Percentiles rank a stretch among this genome's conserved stretches.
These are phyloP conservation scores for Strigamia maritima DNA, from an alignment of 2,888 invertebrate genomes.

Conservation along the genomic window DNA sequence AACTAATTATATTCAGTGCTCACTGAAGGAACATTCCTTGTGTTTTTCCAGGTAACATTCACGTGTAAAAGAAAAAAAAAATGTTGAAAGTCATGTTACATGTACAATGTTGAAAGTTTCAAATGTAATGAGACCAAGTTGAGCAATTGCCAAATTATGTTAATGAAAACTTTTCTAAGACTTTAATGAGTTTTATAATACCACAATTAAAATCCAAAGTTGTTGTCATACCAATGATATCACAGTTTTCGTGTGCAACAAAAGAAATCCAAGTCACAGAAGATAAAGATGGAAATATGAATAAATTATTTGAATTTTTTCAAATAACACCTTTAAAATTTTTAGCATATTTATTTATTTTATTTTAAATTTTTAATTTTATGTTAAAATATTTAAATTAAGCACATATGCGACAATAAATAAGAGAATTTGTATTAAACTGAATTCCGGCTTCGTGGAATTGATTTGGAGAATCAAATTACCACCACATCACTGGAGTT, in stretches of 20 bases:
- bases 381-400: not conserved
- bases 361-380: not conserved
- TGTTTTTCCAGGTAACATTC: not conserved
- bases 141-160: not conserved
- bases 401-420: not conserved
- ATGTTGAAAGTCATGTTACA: not conserved
- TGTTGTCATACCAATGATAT: not conserved
- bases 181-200: not conserved
- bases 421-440: not conserved
- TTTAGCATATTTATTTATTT: too few relatives aligned
- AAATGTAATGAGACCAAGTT: not conserved
- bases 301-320: too few relatives aligned
- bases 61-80: not conserved
- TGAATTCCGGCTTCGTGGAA: not conserved
- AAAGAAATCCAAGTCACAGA: not conserved
- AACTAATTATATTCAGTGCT: not conserved
- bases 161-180: not conserved
- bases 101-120: not conserved
- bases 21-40: not conserved
- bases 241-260: not conserved
- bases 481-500: not conserved
- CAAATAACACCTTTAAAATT: too few relatives aligned
- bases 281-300: too few relatives aligned
- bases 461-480: not conserved
- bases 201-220: not conserved